A percentile compares a stretch with the other conserved stretches of the same genome.
Conservation (phyloP, 2,113 vertebrate genomes). For the Erinaceus europaeus region DNA sequence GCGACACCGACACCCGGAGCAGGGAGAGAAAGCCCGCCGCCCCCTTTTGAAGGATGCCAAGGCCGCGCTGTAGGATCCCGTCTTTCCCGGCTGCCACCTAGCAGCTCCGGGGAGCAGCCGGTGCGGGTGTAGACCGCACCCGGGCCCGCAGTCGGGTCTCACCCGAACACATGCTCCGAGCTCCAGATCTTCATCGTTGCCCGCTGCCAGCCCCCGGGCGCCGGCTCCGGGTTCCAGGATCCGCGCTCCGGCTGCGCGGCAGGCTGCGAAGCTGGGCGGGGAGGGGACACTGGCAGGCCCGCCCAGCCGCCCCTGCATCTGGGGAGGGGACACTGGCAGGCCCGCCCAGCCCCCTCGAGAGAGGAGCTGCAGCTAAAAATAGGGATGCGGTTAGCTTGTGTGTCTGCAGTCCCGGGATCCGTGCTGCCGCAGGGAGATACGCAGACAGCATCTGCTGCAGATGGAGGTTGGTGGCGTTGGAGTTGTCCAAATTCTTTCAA, state of each 20-base stretch:
- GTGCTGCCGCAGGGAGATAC: neutral
- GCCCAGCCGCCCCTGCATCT: neutral
- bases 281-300: neutral
- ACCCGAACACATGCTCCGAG: constrained; percentile 85
- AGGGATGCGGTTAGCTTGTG: neutral
- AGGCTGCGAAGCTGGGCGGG: neutral
- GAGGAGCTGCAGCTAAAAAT: neutral
- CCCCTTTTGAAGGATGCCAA: no score
- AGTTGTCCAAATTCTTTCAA: neutral
- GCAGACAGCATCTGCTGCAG: neutral
- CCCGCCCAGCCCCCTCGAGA: fast-evolving
- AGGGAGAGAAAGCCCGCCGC: no score
- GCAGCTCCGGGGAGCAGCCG: neutral
- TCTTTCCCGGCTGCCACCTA: neutral
- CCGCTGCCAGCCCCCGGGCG: neutral
- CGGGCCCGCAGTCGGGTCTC: neutral
- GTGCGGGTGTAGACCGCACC: neutral
- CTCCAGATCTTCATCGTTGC: constrained; percentile 84
- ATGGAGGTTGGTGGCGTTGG: neutral
- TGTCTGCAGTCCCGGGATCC: neutral
- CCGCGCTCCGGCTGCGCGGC: neutral
- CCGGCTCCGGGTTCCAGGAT: no score
- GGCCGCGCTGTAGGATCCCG: neutral
- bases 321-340: neutral
- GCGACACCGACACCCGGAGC: no score